These are phyloP conservation scores for Lasioglossum calceatum DNA, from an alignment of 2,888 invertebrate species.

Conservation along the genomic window DNA sequence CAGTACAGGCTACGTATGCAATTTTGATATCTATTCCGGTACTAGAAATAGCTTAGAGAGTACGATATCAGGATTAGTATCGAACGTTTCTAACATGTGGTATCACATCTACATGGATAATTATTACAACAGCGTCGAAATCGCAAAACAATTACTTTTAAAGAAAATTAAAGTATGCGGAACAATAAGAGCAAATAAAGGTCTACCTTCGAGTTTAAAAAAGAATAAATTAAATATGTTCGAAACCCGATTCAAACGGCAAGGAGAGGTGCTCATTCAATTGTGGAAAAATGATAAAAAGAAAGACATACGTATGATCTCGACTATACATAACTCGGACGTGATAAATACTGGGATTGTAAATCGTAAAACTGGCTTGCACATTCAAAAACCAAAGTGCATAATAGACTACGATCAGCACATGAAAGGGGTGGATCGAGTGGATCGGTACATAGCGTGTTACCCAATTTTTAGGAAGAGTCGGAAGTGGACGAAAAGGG, in stretches of 20 bases:
- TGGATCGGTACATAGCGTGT: not conserved
- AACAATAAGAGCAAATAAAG: constrained; percentile 10
- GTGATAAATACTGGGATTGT: not conserved
- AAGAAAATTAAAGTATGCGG: constrained; percentile 17
- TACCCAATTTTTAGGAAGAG: constrained; percentile 5
- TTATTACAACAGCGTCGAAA: constrained; percentile 1
- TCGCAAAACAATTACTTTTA: not conserved
- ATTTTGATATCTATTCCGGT: constrained; percentile 2
- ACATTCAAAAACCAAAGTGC: constrained; percentile 4
- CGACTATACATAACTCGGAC: not conserved
- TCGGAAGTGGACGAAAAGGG: constrained; percentile 20
- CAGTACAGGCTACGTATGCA: constrained; percentile 6
- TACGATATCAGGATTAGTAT: not conserved
- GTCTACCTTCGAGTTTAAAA: not conserved
- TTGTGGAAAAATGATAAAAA: not conserved
- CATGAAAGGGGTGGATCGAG: constrained; percentile 14
- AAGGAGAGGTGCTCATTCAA: not conserved
- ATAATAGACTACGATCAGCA: constrained; percentile 17
- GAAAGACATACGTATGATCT: not conserved
- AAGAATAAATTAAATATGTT: not conserved
- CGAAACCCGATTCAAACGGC: not conserved
- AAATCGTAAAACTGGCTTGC: not conserved
- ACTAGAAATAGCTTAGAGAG: not conserved
- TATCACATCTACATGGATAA: constrained; percentile 14
- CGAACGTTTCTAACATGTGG: not conserved